Evolutionary conservation across 2,797 vertebrate species (phyloP).

Genomic region (Petrocephalus schoutedeni): DNA sequence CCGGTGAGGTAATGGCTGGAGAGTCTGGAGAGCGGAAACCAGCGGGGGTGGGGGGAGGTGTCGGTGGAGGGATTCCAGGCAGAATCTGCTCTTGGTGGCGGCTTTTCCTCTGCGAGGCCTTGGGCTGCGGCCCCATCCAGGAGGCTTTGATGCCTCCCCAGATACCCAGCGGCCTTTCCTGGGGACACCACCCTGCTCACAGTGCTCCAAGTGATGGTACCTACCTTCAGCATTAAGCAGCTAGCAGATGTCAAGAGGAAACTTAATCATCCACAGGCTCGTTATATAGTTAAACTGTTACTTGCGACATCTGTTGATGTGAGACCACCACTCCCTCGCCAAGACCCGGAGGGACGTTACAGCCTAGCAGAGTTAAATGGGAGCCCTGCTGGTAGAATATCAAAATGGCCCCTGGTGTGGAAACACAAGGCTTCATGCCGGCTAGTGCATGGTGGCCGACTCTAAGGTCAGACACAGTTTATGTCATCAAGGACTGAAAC

Average conservation of each 20-base stretch:
- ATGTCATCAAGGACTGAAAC: neutral
- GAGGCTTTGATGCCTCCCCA: neutral
- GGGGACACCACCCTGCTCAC: neutral
- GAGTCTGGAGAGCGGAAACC: neutral
- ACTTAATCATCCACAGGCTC: neutral
- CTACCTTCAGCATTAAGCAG: neutral
- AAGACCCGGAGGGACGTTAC: neutral
- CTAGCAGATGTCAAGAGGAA: neutral
- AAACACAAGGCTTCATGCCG: neutral
- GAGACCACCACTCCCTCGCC: neutral
- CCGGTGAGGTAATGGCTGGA: slow-evolving; percentile 6
- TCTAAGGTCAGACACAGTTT: neutral
- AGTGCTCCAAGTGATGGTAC: neutral
- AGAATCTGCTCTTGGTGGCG: neutral
- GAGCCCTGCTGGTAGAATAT: neutral
- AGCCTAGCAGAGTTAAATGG: neutral
- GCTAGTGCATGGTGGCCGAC: neutral
- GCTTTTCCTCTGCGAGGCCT: neutral
- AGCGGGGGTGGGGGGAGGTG: neutral
- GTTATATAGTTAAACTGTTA: neutral
- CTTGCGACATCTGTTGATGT: neutral
- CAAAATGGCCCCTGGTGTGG: neutral
- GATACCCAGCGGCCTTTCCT: neutral
- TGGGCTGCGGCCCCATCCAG: neutral
- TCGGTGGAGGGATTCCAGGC: neutral